These are phyloP conservation scores for Numenius arquata DNA, from an alignment of 2,113 vertebrate genomes.

Conservation along the genomic window DNA sequence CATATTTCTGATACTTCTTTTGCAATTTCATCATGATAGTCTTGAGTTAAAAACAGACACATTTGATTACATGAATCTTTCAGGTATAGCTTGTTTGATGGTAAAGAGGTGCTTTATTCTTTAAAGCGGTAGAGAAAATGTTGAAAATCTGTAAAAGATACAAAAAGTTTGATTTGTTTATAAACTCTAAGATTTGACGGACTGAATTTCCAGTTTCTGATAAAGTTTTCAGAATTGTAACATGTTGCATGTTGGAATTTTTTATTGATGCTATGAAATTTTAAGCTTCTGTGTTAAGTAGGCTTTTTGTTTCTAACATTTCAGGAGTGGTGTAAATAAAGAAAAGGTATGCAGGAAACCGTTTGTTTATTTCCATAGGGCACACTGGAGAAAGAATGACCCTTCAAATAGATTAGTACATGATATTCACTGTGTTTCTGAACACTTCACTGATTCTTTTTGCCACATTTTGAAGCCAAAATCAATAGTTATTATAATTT, in stretches of 20 bases:
- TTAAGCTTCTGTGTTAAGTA: neutral
- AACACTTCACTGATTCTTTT: neutral
- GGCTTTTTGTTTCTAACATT: neutral
- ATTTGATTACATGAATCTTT: neutral
- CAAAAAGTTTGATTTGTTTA: neutral
- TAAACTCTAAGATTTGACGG: neutral
- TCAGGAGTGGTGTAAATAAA: neutral
- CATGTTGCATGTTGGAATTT: neutral
- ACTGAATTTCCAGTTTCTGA: neutral
- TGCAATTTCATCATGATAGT: neutral
- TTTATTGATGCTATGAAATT: neutral
- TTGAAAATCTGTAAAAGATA: neutral
- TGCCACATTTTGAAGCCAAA: neutral
- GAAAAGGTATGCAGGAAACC: neutral
- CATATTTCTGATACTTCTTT: neutral
- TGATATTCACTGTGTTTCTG: neutral
- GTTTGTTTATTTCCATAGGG: neutral
- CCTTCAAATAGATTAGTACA: neutral
- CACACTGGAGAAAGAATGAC: neutral
- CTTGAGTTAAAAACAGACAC: neutral
- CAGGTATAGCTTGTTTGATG: neutral
- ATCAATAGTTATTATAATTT: slow-evolving; percentile 26
- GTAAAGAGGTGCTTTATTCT: neutral
- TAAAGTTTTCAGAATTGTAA: neutral
- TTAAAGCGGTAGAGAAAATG: neutral